Conservation (phyloP, 1,140 invertebrate species). For the Drosophila lacteicornis region DNA sequence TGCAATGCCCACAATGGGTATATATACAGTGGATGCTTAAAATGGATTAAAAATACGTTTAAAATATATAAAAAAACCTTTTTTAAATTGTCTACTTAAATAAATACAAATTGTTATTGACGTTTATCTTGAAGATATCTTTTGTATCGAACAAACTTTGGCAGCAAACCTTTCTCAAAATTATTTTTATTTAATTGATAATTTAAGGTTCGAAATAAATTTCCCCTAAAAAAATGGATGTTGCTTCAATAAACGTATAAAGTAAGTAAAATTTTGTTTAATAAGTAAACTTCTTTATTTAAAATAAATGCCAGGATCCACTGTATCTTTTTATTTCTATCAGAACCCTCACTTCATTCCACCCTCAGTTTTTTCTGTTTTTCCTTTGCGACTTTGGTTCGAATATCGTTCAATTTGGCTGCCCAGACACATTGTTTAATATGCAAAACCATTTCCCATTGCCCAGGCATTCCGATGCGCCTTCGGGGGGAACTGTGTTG, state of each 20-base stretch:
- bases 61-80: too few species aligned
- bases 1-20: constrained; percentile 31
- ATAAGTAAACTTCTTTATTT: too few species aligned
- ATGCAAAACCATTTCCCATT: constrained; percentile 82
- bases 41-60: background rate
- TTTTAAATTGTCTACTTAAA: too few species aligned
- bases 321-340: constrained; percentile 19
- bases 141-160: too few species aligned
- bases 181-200: too few species aligned
- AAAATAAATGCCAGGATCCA: background rate
- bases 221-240: too few species aligned
- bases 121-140: too few species aligned
- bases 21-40: background rate
- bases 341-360: constrained; percentile 1
- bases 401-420: constrained; percentile 56
- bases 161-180: too few species aligned
- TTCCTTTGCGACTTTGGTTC: constrained; percentile 19
- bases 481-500: constrained; percentile 14
- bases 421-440: constrained; percentile 79
- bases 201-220: too few species aligned
- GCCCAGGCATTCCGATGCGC: constrained; percentile 60
- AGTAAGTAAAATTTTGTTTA: too few species aligned
- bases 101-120: too few species aligned
- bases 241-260: too few species aligned
- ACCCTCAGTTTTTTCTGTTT: constrained; percentile 13